These are phyloP conservation scores for Cassiopea xamachana DNA, from an alignment of 30 jellyfish, hydroid and myxozoan genomes.

Conservation along the genomic window DNA sequence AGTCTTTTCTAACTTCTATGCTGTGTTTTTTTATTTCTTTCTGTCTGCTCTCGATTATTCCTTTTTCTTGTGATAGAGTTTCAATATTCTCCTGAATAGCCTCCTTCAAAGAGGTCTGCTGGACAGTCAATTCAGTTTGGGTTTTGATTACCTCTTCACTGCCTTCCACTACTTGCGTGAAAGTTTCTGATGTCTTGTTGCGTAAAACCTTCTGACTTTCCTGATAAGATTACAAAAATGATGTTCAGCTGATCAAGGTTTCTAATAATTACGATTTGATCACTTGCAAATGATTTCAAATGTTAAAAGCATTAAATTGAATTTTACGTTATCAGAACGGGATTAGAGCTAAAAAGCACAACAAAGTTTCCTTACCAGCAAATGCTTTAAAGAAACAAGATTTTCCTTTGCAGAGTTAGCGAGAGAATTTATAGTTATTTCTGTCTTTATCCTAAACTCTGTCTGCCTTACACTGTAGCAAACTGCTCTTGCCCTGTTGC, in stretches of 20 bases:
- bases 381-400: slow-evolving; percentile 59
- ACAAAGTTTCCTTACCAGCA: slow-evolving; percentile 65
- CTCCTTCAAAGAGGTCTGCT: slow-evolving; percentile 67
- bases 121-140: slow-evolving; percentile 54
- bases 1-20: slow-evolving; percentile 74
- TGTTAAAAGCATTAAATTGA: too few species aligned
- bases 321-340: too few species aligned
- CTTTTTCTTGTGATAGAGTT: slow-evolving; percentile 68
- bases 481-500: slow-evolving; percentile 98
- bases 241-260: background rate
- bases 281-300: too few species aligned
- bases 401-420: slow-evolving; percentile 85
- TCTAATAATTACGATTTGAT: too few species aligned
- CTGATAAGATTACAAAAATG: slow-evolving; percentile 4
- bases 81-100: slow-evolving; percentile 70
- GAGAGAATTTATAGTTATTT: slow-evolving; percentile 81
- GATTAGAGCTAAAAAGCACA: too few species aligned
- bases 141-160: slow-evolving; percentile 58
- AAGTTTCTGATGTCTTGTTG: slow-evolving; percentile 82
- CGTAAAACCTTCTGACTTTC: slow-evolving; percentile 77
- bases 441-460: slow-evolving; percentile 90
- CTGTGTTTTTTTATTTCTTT: slow-evolving; percentile 72
- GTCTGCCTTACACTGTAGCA: slow-evolving; percentile 92
- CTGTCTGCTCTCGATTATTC: slow-evolving; percentile 71
- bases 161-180: slow-evolving; percentile 60